Base-by-base conservation (phyloP, 2,797 vertebrate genomes). In the Centropyge bicolor region DNA sequence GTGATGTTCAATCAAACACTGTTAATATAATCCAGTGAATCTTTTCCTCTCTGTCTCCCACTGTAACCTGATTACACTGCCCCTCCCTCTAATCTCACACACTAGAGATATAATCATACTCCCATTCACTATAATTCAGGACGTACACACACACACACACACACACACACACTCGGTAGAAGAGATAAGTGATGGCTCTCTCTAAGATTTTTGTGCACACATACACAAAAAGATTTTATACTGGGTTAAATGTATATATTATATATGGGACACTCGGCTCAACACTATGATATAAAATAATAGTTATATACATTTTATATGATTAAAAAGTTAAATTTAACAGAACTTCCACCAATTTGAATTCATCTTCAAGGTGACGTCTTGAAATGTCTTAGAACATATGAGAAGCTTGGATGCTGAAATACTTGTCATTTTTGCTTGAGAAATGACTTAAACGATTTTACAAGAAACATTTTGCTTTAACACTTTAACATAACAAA, bases 21-120 rank as follows among this genome's bases (percentile, higher is more conserved):
- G 86, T 86, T 78, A 76, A 84, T 66, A 76, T 93, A 92, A 92
- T 92, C 92, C 87, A 84, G 79, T 74, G 78, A 85, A 82, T 88
- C 75, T 82, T 85, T 87, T 67, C 31, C 77, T 81, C 56, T 73
- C 70, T 67, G 71, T 84, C 78, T 63, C 40, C 80, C 49, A 60
- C 60, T 75, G 77, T 87, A 93, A 87, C 83, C 89, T 91, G 91
- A 90, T 94, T 92, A 91, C 64, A 79, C 68, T 27, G 66, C 48
- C 84, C 65, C 78, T 64, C 78, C 51, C 81, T 80, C 73, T 91
- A 89, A 92, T 93, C 90, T 90, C 89, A 87, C 73, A 67, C 74
- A 61, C 74, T 59, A 3, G 74, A 81, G 75, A 87, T 76, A 85
- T 70, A 86, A 87, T 86, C 81, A 75, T 72, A 62, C 75, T 80